Conservation (phyloP, 2,797 vertebrate genomes). For the Rhinella marina region DNA sequence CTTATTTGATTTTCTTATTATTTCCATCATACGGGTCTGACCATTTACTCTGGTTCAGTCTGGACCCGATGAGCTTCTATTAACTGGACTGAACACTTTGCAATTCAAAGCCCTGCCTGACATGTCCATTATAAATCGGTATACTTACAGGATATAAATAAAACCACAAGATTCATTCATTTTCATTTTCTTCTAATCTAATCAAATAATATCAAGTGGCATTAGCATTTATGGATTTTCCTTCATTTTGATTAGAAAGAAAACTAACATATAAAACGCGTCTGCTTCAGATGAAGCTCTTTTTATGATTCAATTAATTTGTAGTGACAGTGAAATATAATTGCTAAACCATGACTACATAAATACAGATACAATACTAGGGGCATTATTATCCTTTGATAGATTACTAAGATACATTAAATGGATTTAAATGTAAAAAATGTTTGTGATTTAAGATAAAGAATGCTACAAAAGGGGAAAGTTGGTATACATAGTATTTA, state of each 20-base stretch:
- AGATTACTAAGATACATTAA: background rate
- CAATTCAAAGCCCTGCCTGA: slow-evolving; percentile 55
- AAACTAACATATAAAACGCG: slow-evolving; percentile 45
- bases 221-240: slow-evolving; percentile 72
- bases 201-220: slow-evolving; percentile 68
- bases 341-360: background rate
- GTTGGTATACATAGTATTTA: no score
- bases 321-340: slow-evolving; percentile 29
- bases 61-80: slow-evolving; percentile 30
- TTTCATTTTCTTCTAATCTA: slow-evolving; percentile 72
- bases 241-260: slow-evolving; percentile 68
- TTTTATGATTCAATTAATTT: slow-evolving; percentile 40
- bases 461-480: no score
- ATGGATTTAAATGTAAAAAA: no score
- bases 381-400: background rate
- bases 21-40: background rate
- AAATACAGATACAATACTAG: background rate
- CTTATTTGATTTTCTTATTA: background rate
- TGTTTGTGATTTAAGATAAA: no score
- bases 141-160: slow-evolving; percentile 65
- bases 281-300: slow-evolving; percentile 13
- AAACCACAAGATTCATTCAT: slow-evolving; percentile 69
- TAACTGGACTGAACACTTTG: slow-evolving; percentile 46
- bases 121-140: slow-evolving; percentile 58
- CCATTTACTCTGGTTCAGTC: background rate